A percentile compares a stretch with the other conserved stretches of the same genome.
Conservation (phyloP, 2,888 invertebrate species). For the Venustoraphidia nigricollis region DNA sequence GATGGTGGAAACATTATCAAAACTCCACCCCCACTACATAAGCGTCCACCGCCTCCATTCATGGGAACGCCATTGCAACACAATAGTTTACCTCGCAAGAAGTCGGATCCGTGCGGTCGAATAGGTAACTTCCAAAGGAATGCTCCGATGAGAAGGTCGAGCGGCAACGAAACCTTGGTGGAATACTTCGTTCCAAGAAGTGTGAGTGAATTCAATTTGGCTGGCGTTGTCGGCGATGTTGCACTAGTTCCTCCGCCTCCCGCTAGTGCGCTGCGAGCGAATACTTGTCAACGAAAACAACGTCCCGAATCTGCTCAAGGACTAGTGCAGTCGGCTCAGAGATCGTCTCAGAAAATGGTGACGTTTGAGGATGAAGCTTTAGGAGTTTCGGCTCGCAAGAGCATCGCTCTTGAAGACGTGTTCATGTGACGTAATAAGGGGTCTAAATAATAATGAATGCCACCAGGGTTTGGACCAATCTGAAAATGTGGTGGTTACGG, state of each 20-base stretch:
- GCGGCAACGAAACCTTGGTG: conserved; percentile 43
- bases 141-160: conserved; percentile 46
- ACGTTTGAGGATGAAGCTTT: conserved; percentile 62
- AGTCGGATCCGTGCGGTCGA: conserved; percentile 11
- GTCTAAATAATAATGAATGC: conserved; percentile 6
- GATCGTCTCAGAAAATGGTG: conserved; percentile 59
- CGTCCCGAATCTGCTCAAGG: conserved; percentile 16
- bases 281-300: conserved; percentile 16
- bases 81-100: conserved; percentile 35
- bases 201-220: conserved; percentile 67
- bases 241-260: conserved; percentile 32
- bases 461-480: neutral
- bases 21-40: conserved; percentile 22
- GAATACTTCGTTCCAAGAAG: conserved; percentile 77
- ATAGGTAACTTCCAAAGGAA: conserved; percentile 43
- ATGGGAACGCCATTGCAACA: conserved; percentile 19
- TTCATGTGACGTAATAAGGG: conserved; percentile 55
- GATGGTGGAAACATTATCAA: conserved; percentile 29
- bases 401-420: conserved; percentile 46
- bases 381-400: conserved; percentile 20
- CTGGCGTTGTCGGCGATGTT: conserved; percentile 42
- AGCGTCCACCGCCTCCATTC: conserved; percentile 18
- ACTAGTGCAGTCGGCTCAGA: conserved; percentile 25
- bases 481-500: neutral
- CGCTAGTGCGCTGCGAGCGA: conserved; percentile 23